These are phyloP conservation scores for Tokudaia muenninki DNA, from an alignment of 2,797 vertebrate genomes.

Conservation along the genomic window DNA sequence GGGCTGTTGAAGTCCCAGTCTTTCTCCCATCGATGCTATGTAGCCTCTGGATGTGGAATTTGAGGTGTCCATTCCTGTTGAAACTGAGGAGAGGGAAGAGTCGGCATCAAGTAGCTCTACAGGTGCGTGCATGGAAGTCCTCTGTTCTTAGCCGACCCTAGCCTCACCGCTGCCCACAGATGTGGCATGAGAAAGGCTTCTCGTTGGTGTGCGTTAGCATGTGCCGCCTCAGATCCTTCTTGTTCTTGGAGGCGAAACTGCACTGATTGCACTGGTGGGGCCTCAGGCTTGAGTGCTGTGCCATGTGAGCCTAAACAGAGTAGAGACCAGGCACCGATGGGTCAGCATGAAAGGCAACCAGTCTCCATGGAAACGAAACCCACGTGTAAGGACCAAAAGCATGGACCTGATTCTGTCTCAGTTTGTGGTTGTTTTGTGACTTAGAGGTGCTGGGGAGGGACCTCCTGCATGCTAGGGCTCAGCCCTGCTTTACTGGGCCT, in stretches of 20 bases:
- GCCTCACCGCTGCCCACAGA: slow-evolving; percentile 96
- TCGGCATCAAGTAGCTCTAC: neutral
- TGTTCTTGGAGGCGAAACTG: slow-evolving; percentile 99
- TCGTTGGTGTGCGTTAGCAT: slow-evolving; percentile 98
- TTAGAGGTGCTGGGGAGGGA: neutral
- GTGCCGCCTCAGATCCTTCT: slow-evolving; percentile 97
- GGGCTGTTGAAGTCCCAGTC: slow-evolving; percentile 76
- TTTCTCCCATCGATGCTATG: slow-evolving; percentile 92
- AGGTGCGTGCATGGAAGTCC: fast-evolving
- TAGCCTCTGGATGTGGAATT: slow-evolving; percentile 98
- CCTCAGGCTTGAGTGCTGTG: slow-evolving; percentile 93
- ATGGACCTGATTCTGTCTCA: neutral
- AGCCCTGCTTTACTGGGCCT: neutral
- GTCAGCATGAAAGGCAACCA: neutral
- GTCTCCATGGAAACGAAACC: neutral
- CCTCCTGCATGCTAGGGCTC: neutral
- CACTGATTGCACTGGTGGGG: slow-evolving; percentile 97
- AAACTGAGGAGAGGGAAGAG: slow-evolving; percentile 88
- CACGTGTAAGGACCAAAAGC: neutral
- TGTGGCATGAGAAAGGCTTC: slow-evolving; percentile 96
- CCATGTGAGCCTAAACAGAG: slow-evolving; percentile 93
- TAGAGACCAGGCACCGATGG: neutral
- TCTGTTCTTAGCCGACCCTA: neutral
- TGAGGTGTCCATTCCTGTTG: slow-evolving; percentile 98
- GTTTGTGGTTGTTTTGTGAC: neutral